Evolutionary conservation across 1,140 invertebrate genomes (phyloP).

Genomic region (Ooceraea biroi): DNA sequence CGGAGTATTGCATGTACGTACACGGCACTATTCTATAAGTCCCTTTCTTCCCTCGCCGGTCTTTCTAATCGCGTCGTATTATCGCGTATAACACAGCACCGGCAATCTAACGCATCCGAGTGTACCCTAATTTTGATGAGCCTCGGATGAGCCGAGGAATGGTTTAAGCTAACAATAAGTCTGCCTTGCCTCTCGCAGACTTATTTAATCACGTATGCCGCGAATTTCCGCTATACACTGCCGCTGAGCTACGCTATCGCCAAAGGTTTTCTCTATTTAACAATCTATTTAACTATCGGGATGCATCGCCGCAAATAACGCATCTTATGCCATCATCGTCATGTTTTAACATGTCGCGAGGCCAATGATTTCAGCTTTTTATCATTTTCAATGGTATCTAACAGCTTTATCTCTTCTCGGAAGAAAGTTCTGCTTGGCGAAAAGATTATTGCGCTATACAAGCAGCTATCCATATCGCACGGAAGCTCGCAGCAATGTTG

Average conservation of each 20-base stretch:
- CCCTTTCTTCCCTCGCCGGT: neutral
- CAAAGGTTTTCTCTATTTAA: too few relatives aligned
- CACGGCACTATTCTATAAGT: slow-evolving; percentile 33
- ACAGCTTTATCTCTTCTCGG: neutral
- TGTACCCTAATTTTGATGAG: slow-evolving; percentile 29
- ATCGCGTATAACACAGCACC: slow-evolving; percentile 63
- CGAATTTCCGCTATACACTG: neutral
- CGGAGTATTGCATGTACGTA: slow-evolving; percentile 62
- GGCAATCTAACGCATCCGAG: slow-evolving; percentile 29
- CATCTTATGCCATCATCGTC: too few relatives aligned
- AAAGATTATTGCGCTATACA: neutral
- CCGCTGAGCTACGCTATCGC: too few relatives aligned
- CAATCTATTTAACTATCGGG: too few relatives aligned
- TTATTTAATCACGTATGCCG: neutral
- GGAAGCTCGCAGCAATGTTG: too few relatives aligned
- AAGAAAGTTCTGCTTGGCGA: neutral
- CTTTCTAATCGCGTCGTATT: slow-evolving; percentile 40
- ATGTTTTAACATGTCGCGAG: too few relatives aligned
- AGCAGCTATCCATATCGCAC: too few relatives aligned
- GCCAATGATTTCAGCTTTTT: neutral
- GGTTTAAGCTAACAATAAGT: neutral
- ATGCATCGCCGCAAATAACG: too few relatives aligned
- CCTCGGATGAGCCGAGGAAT: neutral
- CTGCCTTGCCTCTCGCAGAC: neutral
- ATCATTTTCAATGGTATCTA: neutral